phyloP scores from a whole-genome alignment of 2,888 invertebrate species.

The Ormyrus nitidulus region DNA sequence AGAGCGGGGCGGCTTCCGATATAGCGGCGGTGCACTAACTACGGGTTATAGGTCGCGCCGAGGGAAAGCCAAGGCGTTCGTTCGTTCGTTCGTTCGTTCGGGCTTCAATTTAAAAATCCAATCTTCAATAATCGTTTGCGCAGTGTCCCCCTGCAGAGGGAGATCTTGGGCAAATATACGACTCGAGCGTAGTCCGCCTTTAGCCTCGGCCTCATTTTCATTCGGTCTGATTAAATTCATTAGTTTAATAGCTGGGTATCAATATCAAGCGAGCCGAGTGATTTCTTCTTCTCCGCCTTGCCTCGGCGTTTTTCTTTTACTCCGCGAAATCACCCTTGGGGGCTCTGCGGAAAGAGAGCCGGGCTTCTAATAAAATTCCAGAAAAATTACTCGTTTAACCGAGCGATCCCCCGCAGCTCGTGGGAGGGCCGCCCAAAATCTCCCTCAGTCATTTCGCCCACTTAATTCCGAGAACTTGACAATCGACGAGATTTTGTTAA shows the following conservation, averaged over 20 bases:
- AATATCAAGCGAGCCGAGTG: constrained; percentile 71
- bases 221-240: constrained; percentile 75
- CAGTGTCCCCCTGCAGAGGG: constrained; percentile 60
- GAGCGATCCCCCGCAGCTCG: constrained; percentile 58
- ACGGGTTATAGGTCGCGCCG: constrained; percentile 60
- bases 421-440: constrained; percentile 5
- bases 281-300: constrained; percentile 63
- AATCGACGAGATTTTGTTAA: no score
- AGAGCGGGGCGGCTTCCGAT: constrained; percentile 31
- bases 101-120: constrained; percentile 75
- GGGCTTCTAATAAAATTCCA: constrained; percentile 68
- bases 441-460: constrained; percentile 8
- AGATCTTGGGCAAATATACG: constrained; percentile 67
- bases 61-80: constrained; percentile 57
- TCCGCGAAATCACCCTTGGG: constrained; percentile 62
- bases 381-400: constrained; percentile 71
- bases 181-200: constrained; percentile 58
- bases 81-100: constrained; percentile 50
- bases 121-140: constrained; percentile 74
- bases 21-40: constrained; percentile 57
- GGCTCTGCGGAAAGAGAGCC: constrained; percentile 46
- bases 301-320: constrained; percentile 49
- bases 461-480: not conserved
- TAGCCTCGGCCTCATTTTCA: constrained; percentile 68
- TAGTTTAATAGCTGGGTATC: constrained; percentile 74